Evolutionary conservation across 2,797 vertebrate species (phyloP).

Genomic region (Ciconia nigra): DNA sequence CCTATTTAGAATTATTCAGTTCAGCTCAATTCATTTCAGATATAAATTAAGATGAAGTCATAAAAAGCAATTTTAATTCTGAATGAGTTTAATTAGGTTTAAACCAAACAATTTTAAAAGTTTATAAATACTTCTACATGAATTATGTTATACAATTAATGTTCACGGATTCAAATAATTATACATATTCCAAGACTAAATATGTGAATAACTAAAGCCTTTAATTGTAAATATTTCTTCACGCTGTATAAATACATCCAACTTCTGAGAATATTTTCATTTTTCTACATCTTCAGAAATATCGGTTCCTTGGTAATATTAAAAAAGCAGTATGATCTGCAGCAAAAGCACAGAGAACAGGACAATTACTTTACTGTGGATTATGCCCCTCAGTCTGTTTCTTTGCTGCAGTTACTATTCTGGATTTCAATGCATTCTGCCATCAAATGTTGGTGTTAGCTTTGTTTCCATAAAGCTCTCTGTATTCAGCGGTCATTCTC

Average conservation of each 20-base stretch:
- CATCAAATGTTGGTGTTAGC: background rate
- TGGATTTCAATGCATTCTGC: background rate
- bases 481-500: background rate
- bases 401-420: background rate
- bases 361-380: background rate
- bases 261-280: background rate
- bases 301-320: background rate
- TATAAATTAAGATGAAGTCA: background rate
- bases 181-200: background rate
- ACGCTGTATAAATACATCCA: background rate
- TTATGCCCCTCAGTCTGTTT: background rate
- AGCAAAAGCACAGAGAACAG: background rate
- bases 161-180: background rate
- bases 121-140: background rate
- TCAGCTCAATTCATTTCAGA: background rate
- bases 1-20: background rate
- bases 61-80: conserved; percentile 28
- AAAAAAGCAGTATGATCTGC: background rate
- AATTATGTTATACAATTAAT: background rate
- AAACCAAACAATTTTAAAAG: conserved; percentile 5
- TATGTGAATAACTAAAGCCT: background rate
- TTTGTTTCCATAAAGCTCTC: background rate
- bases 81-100: conserved; percentile 19
- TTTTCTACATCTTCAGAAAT: background rate
- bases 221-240: background rate